phyloP scores from a whole-genome alignment of 2,113 vertebrate species.

The Tapirus terrestris region DNA sequence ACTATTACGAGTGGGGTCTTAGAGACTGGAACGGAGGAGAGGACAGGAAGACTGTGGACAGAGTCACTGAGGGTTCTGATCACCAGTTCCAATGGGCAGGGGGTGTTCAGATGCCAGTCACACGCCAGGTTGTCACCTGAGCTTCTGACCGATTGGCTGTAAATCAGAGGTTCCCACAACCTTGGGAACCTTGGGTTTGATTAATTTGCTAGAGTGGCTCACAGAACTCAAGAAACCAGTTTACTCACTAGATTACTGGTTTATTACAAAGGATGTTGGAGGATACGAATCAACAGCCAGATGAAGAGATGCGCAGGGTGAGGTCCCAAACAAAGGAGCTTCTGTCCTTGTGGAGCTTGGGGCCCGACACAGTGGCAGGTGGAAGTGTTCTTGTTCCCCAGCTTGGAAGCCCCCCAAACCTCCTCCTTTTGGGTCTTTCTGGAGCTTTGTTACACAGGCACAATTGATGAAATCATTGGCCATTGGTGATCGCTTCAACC shows the following conservation, averaged over 20 bases:
- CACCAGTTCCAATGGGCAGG: background rate
- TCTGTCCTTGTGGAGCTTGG: background rate
- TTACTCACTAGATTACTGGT: background rate
- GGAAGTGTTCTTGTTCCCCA: background rate
- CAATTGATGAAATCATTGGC: too few species aligned
- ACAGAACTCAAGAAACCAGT: background rate
- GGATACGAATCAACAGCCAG: too few species aligned
- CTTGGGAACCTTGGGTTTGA: too few species aligned
- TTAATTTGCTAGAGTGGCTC: background rate
- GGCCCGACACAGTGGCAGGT: accelerated
- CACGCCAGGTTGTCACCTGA: background rate
- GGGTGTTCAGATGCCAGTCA: too few species aligned
- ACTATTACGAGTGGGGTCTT: background rate
- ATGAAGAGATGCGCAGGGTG: too few species aligned
- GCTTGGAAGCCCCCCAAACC: too few species aligned
- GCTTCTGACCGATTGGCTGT: background rate
- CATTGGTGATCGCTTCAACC: too few species aligned
- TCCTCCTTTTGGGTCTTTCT: too few species aligned
- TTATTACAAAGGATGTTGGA: background rate
- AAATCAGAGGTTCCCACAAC: too few species aligned
- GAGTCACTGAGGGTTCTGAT: too few species aligned
- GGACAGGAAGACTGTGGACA: background rate
- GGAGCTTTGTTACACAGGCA: too few species aligned
- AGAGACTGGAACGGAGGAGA: background rate
- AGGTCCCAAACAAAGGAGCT: background rate